These are phyloP conservation scores for Emydura subglobosa DNA, from an alignment of 2,113 vertebrate genomes.

Conservation along the genomic window DNA sequence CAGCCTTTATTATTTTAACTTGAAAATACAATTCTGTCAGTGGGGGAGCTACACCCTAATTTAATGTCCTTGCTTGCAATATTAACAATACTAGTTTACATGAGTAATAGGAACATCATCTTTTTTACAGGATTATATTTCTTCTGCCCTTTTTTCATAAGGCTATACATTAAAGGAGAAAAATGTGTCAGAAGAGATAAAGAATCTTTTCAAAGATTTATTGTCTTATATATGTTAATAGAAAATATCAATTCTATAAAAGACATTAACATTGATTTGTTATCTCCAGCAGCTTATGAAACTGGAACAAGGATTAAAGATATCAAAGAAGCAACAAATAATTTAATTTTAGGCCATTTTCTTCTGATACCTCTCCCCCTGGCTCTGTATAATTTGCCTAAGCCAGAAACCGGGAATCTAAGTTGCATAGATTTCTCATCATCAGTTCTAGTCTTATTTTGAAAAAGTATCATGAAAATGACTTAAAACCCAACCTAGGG, in stretches of 20 bases:
- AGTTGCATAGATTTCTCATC: not conserved
- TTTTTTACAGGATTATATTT: slow-evolving; percentile 49
- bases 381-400: not conserved
- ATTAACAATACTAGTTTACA: slow-evolving; percentile 27
- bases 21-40: slow-evolving; percentile 34
- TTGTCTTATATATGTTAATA: slow-evolving; percentile 18
- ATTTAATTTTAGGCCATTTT: slow-evolving; percentile 7
- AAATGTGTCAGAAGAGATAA: slow-evolving; percentile 2
- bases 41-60: slow-evolving; percentile 27
- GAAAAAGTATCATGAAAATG: not conserved
- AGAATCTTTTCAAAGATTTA: slow-evolving; percentile 39
- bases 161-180: slow-evolving; percentile 4
- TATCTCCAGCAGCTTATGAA: not conserved
- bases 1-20: slow-evolving; percentile 4
- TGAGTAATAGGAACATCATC: slow-evolving; percentile 47
- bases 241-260: slow-evolving; percentile 50
- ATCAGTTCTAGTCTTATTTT: not conserved
- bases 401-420: not conserved
- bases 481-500: not conserved
- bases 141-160: slow-evolving; percentile 38
- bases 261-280: slow-evolving; percentile 43
- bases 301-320: slow-evolving; percentile 18
- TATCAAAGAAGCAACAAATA: not conserved
- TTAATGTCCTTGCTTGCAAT: slow-evolving; percentile 15
- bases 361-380: not conserved